Evolutionary conservation across 2,888 invertebrate genomes (phyloP).

Genomic region (Polydesmus complanatus): DNA sequence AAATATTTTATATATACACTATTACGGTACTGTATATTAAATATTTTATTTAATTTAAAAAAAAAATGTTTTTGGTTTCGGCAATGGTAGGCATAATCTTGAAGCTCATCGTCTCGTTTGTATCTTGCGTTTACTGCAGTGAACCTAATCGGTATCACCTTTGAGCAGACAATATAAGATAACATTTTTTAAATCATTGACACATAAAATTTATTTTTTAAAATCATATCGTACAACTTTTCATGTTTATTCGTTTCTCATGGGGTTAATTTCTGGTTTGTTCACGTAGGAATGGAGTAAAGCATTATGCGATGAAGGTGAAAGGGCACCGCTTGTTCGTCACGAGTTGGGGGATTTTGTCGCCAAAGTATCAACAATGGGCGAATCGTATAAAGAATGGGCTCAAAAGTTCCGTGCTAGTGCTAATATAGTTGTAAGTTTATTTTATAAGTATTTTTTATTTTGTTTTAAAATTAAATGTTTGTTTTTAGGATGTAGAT

Average conservation of each 20-base stretch:
- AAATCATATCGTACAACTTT: background rate
- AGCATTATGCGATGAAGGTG: conserved; percentile 19
- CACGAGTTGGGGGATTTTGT: conserved; percentile 42
- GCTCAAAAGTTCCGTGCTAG: conserved; percentile 27
- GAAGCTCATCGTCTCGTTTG: no score
- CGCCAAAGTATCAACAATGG: conserved; percentile 38
- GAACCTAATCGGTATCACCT: background rate
- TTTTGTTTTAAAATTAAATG: no score
- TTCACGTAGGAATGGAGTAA: conserved; percentile 20
- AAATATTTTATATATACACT: no score
- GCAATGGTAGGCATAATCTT: no score
- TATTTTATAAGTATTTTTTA: background rate
- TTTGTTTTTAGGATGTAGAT: conserved; percentile 25
- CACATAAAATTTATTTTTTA: background rate
- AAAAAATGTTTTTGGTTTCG: no score
- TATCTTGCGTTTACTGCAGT: background rate
- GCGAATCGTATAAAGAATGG: conserved; percentile 41
- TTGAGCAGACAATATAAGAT: background rate
- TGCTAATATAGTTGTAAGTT: conserved; percentile 28
- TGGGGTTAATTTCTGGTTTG: background rate
- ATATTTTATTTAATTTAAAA: no score
- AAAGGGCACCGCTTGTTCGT: conserved; percentile 22
- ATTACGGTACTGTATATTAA: no score
- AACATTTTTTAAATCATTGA: background rate
- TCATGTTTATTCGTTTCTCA: background rate